Evolutionary conservation across 2,888 invertebrate genomes (phyloP).

Genomic region (Pyralis farinalis): DNA sequence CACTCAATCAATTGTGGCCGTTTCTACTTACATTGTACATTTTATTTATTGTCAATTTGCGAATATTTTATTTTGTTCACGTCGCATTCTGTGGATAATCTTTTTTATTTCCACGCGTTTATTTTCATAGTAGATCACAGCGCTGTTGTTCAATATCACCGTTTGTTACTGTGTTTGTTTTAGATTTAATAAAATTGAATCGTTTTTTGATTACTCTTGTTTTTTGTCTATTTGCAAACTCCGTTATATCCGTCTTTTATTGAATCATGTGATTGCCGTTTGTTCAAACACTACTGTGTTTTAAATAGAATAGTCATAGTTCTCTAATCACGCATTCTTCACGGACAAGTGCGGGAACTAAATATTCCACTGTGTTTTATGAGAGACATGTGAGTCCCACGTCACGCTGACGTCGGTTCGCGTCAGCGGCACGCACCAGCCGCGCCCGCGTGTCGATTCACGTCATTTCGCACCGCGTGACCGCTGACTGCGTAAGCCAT

Average conservation of each 20-base stretch:
- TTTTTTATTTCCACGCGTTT: conserved; percentile 33
- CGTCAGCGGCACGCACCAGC: conserved; percentile 36
- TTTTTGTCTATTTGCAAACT: conserved; percentile 9
- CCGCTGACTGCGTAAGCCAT: conserved; percentile 13
- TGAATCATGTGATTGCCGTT: too few species aligned
- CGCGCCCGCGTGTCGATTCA: conserved; percentile 26
- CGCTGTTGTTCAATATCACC: conserved; percentile 45
- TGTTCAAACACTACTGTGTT: too few species aligned
- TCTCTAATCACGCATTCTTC: conserved; percentile 21
- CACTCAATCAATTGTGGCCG: conserved; percentile 1
- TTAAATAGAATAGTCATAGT: conserved; percentile 7
- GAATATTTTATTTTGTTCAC: conserved; percentile 41
- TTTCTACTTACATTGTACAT: conserved; percentile 18
- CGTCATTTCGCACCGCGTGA: conserved; percentile 40
- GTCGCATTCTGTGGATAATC: conserved; percentile 34
- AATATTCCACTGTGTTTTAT: conserved; percentile 12
- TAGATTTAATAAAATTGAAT: conserved; percentile 38
- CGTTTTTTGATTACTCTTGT: conserved; percentile 15
- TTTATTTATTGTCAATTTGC: conserved; percentile 42
- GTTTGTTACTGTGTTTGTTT: conserved; percentile 39
- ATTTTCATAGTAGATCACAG: conserved; percentile 36
- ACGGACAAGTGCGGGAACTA: conserved; percentile 9
- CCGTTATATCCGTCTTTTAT: neutral
- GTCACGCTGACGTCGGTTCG: conserved; percentile 25
- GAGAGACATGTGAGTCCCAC: conserved; percentile 4